Evolutionary conservation across 2,113 vertebrate genomes (phyloP).

Genomic region (Callorhinus ursinus): DNA sequence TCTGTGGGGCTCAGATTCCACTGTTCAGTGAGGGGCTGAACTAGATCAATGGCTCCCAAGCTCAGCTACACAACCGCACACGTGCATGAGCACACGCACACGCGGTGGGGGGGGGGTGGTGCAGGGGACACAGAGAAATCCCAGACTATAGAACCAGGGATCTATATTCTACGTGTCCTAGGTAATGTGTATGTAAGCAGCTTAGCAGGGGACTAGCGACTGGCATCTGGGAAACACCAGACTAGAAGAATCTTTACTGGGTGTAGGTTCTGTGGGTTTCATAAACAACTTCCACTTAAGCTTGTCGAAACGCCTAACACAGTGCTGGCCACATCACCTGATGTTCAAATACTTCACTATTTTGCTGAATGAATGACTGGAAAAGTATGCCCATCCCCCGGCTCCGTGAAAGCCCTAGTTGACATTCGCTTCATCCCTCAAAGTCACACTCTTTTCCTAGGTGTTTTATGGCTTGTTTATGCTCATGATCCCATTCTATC

Average conservation of each 20-base stretch:
- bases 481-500: not conserved
- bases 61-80: not conserved
- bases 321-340: not conserved
- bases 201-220: not conserved
- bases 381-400: not conserved
- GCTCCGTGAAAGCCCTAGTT: not conserved
- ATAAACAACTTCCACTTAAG: not conserved
- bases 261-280: not conserved
- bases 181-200: not conserved
- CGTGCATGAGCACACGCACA: fast-evolving
- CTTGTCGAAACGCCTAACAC: not conserved
- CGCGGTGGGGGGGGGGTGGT: fast-evolving
- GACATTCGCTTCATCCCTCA: not conserved
- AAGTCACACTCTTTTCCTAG: not conserved
- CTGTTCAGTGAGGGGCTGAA: not conserved
- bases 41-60: not conserved
- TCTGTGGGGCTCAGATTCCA: not conserved
- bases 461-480: not conserved
- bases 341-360: not conserved
- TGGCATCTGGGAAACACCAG: not conserved
- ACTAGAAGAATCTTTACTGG: not conserved
- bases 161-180: not conserved
- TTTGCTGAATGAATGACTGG: not conserved
- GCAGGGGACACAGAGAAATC: not conserved
- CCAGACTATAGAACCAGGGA: not conserved